Evolutionary conservation across 1,140 invertebrate species (phyloP), one percentile per base, ranked within the genome.

Genomic region (Hyles vespertilio): DNA sequence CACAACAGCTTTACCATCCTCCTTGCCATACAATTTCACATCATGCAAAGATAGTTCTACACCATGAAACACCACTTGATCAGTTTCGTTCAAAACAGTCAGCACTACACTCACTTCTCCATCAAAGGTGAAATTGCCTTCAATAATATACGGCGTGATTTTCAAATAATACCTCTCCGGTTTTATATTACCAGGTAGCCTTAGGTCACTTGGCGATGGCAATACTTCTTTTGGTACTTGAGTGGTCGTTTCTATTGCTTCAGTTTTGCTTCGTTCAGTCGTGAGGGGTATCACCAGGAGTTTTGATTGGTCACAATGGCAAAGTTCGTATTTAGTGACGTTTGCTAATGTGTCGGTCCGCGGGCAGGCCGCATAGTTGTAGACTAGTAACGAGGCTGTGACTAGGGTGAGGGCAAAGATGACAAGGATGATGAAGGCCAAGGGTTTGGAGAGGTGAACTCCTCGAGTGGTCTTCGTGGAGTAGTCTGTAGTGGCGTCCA

Each of bases 1-100:
- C 65, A 69, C 73, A 51, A 79, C 69, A 50, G 61, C 55, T 57
- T 59, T 65, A 53, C 74, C 77, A 56, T 83, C 77, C 59, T 72
- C 74, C 43, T 81, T 80, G 5, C 66, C 61, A 36, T 75, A 79
- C 2, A 94, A 90, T 51, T 88, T 85, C 46, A 87, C 84, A 22
- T 90, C 81, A n/a, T 91, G 74, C 49, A 95, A 93, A 11, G 84
- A 89, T 59, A 96, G 87, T 56, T 94, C 93, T 33, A 92, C 91
- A 4, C 93, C 92, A 71, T 97, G 96, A 53, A 97, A 87, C 1
- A 94, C 96, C 11, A 98, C 91, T 73, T 93, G 94, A 22, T 91
- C 89, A 7, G 94, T 95, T 57, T 91, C 84, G 62, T 92, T 87
- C 5, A 91, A 89, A 0, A 94, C 93, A 48, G 92, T 91, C 8